Percentiles rank a stretch among this genome's conserved stretches.
These are phyloP conservation scores for Tetragnatha versicolor DNA, from an alignment of 1,140 invertebrate species.

Conservation along the genomic window DNA sequence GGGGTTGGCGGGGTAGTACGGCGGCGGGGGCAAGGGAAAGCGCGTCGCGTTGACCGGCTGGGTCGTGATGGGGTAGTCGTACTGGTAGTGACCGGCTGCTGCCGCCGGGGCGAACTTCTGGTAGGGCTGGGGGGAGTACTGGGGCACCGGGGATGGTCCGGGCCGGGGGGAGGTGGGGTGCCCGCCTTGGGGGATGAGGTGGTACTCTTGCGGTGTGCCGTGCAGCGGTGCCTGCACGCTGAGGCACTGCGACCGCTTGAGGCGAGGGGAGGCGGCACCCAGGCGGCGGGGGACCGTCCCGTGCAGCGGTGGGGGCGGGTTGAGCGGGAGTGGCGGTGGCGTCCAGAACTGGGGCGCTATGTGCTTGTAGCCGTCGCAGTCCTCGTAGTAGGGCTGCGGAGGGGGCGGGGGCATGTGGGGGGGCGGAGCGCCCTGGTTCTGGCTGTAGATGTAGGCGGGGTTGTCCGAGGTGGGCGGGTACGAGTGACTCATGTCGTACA, in stretches of 20 bases:
- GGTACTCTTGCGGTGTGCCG: conserved; percentile 46
- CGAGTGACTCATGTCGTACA: conserved; percentile 48
- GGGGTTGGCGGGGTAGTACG: not conserved
- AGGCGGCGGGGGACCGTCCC: conserved; percentile 26
- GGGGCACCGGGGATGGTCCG: conserved; percentile 29
- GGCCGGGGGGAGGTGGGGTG: conserved; percentile 26
- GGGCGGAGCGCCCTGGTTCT: not conserved
- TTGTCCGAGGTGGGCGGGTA: conserved; percentile 38
- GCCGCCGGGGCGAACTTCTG: conserved; percentile 31
- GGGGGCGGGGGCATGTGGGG: not conserved
- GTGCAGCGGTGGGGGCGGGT: not conserved
- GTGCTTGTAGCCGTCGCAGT: conserved; percentile 42
- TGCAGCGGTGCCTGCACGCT: conserved; percentile 47
- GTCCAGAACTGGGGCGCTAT: conserved; percentile 13
- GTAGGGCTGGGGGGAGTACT: conserved; percentile 44
- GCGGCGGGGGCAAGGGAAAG: conserved; percentile 5
- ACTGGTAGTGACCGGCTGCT: not conserved
- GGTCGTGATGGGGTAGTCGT: conserved; percentile 42
- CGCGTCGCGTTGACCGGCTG: conserved; percentile 32
- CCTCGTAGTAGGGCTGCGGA: conserved; percentile 27
- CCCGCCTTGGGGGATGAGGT: conserved; percentile 17
- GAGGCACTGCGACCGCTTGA: conserved; percentile 39
- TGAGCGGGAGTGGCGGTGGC: not conserved
- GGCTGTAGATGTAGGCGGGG: conserved; percentile 6
- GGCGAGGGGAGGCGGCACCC: conserved; percentile 24